Percentiles rank a stretch among this genome's conserved stretches.
Conservation (phyloP, 2,113 vertebrate species). For the Cervus canadensis region DNA sequence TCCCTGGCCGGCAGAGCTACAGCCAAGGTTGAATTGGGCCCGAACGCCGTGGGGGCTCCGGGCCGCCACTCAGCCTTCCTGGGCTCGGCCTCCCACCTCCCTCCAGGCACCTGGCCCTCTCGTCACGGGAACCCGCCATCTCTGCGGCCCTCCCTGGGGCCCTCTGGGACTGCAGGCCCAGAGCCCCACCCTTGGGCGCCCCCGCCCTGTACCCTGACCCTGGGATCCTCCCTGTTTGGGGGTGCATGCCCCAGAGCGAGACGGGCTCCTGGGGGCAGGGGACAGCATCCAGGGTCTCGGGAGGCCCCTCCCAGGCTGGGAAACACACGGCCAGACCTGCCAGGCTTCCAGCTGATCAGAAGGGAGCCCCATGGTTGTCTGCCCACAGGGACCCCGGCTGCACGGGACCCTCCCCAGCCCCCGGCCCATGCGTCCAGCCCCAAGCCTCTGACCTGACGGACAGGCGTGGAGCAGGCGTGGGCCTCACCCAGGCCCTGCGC, state of each 20-base stretch:
- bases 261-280: not conserved
- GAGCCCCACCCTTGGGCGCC: not conserved
- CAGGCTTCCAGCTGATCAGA: not conserved
- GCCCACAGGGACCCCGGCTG: not conserved
- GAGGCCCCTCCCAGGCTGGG: not conserved
- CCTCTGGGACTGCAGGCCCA: not conserved
- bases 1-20: not conserved
- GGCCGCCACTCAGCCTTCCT: fast-evolving
- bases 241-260: not conserved
- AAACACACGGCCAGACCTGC: not conserved
- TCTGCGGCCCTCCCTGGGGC: not conserved
- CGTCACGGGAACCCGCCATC: fast-evolving
- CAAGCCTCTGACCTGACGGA: not conserved
- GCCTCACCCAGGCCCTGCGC: not conserved
- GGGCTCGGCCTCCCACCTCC: not conserved
- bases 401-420: not conserved
- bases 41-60: fast-evolving
- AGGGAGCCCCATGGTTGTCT: not conserved
- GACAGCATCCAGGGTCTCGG: not conserved
- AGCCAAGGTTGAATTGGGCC: not conserved
- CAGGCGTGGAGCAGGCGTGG: not conserved
- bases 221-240: not conserved
- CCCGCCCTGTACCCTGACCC: not conserved
- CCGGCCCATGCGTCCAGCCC: fast-evolving
- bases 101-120: not conserved